Conservation (phyloP, 2,888 invertebrate genomes). For the Parthenolecanium corni region DNA sequence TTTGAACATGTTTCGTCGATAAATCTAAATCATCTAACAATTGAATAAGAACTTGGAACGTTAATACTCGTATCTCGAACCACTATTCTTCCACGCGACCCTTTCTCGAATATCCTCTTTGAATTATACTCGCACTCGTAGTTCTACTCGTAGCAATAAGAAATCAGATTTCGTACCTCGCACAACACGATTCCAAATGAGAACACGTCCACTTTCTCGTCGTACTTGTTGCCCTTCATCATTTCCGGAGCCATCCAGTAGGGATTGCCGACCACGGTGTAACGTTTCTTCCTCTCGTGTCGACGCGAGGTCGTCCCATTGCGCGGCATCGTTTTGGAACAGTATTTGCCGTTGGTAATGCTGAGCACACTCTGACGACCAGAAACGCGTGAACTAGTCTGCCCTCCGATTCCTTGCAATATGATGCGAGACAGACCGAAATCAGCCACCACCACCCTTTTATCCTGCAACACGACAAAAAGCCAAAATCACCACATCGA, state of each 20-base stretch:
- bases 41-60: too few relatives aligned
- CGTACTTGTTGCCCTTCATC: conserved; percentile 93
- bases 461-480: too few relatives aligned
- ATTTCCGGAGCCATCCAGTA: conserved; percentile 99
- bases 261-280: conserved; percentile 92
- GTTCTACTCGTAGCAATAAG: too few relatives aligned
- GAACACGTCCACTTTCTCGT: conserved; percentile 92
- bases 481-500: too few relatives aligned
- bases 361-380: background rate
- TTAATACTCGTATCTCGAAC: too few relatives aligned
- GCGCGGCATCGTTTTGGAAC: conserved; percentile 21
- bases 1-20: too few relatives aligned
- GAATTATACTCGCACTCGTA: too few relatives aligned
- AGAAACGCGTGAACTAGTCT: conserved; percentile 10
- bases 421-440: conserved; percentile 84
- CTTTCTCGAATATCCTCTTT: too few relatives aligned
- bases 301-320: conserved; percentile 39
- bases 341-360: conserved; percentile 13
- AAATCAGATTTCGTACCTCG: conserved; percentile 56
- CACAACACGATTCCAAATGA: conserved; percentile 91
- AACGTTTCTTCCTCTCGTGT: conserved; percentile 66
- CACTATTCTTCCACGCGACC: too few relatives aligned
- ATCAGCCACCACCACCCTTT: conserved; percentile 87
- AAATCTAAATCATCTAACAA: too few relatives aligned
- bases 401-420: conserved; percentile 34